Base-by-base conservation (phyloP, 1,140 invertebrate genomes). In the Bombus superbus region DNA sequence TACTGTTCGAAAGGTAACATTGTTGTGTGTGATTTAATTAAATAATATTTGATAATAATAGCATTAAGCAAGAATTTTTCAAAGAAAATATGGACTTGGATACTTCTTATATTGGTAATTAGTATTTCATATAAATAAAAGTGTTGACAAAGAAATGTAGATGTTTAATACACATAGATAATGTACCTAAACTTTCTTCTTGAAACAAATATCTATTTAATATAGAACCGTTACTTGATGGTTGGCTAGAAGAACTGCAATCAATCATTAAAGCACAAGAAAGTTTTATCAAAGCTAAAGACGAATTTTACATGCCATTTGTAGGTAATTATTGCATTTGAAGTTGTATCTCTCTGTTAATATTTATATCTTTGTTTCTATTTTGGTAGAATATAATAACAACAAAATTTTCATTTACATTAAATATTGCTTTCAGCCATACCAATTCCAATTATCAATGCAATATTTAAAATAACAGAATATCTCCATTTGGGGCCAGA, bases 181-280 rank as follows among this genome's bases (percentile, higher is more conserved):
- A 42, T 76, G 38, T 40, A 81, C 25, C n/a, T 47, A 64, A 76
- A 47, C 10, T 68, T 77, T 73, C 11, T 32, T 79, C 62, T 68
- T 75, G 62, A 82, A 62, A 57, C 40, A 69, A 74, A 59, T 82
- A 28, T 66, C n/a, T 77, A 35, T 22, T 32, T 38, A 68, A 18
- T 42, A 66, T 38, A 93, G 93, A 92, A 47, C 89, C 91, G 5
- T 84, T 93, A 32, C 66, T 93, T 28, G 35, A 90, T 15, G 91
- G 93, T 35, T 94, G 93, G 93, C 53, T 94, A 66, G 81, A 91
- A 47, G 84, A 88, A 71, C 82, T 93, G 72, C 88, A 88, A n/a
- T 78, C 92, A 32, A 79, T 71, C 28, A 84, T 90, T 66, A 81
- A 89, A 42, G 79, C 87, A 57, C 87, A 92, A 47, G 86, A 92